A percentile compares a stretch with the other conserved stretches of the same genome.
phyloP scores from a whole-genome alignment of 2,113 vertebrate genomes.

The Atractosteus spatula region DNA sequence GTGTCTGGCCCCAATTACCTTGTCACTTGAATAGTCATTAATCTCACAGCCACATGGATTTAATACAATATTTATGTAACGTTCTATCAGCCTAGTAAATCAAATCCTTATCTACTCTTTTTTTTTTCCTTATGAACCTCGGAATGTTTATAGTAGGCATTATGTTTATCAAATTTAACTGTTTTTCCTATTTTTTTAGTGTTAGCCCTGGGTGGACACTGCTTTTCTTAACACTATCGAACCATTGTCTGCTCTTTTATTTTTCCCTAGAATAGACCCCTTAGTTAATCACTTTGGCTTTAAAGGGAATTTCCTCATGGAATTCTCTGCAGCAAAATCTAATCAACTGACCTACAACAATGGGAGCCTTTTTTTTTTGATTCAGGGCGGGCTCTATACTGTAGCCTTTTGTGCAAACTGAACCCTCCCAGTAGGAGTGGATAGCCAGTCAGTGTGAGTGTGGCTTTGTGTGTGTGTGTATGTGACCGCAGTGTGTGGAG shows the following conservation, averaged over 20 bases:
- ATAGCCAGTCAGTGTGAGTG: conserved; percentile 13
- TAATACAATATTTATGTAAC: no score
- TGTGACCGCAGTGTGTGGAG: conserved; percentile 22
- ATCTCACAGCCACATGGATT: no score
- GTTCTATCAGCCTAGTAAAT: no score
- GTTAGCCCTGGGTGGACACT: conserved; percentile 51
- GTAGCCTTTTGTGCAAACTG: conserved; percentile 54
- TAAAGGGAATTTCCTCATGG: conserved; percentile 63
- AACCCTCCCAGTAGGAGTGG: conserved; percentile 53
- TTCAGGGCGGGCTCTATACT: conserved; percentile 57
- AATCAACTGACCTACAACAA: conserved; percentile 61
- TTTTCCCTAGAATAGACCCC: conserved; percentile 57
- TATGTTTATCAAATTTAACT: no score
- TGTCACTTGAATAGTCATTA: no score
- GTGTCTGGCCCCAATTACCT: no score
- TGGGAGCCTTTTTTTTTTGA: conserved; percentile 53
- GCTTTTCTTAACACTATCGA: conserved; percentile 50
- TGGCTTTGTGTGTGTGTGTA: conserved; percentile 35
- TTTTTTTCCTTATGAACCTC: not conserved
- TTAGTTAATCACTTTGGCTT: conserved; percentile 59
- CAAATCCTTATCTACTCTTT: no score
- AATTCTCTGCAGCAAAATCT: conserved; percentile 57
- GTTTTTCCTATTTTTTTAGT: conserved; percentile 33
- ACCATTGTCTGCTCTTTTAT: conserved; percentile 50
- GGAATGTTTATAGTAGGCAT: no score